Percentiles rank a stretch among this genome's conserved stretches.
Conservation (phyloP, 2,797 vertebrate genomes). For the Anas acuta region DNA sequence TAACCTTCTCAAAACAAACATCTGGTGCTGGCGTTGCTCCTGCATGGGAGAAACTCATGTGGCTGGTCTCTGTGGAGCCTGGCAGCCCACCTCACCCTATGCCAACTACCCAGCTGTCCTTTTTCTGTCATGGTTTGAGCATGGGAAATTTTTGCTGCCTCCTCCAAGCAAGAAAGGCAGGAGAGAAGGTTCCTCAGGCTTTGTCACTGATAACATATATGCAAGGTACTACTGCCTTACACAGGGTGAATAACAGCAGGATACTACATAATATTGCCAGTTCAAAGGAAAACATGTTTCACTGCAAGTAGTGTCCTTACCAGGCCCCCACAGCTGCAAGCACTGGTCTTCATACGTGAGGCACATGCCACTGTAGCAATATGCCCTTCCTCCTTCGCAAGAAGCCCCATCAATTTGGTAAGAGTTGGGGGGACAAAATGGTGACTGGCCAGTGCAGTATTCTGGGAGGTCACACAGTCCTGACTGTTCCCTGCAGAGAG, state of each 20-base stretch:
- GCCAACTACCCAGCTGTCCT: not conserved
- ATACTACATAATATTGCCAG: not conserved
- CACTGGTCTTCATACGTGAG: slow-evolving; percentile 94
- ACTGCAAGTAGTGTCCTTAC: slow-evolving; percentile 74
- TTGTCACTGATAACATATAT: not conserved
- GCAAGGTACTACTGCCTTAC: not conserved
- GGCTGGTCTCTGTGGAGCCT: not conserved
- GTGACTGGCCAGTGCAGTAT: slow-evolving; percentile 89
- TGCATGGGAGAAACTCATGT: slow-evolving; percentile 55
- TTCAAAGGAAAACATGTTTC: not conserved
- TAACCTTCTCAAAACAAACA: slow-evolving; percentile 90
- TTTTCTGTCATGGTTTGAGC: not conserved
- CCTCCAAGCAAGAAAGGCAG: not conserved
- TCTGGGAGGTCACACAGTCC: slow-evolving; percentile 93
- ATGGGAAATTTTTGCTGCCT: not conserved
- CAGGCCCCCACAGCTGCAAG: slow-evolving; percentile 90
- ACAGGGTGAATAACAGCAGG: not conserved
- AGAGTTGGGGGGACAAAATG: slow-evolving; percentile 93
- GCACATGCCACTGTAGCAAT: slow-evolving; percentile 98
- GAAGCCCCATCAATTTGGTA: slow-evolving; percentile 89
- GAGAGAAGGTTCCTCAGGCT: not conserved
- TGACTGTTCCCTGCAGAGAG: slow-evolving; percentile 83
- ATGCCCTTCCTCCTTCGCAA: slow-evolving; percentile 85
- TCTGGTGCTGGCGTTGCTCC: slow-evolving; percentile 89
- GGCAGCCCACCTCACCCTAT: not conserved